phyloP scores from a whole-genome alignment of 2,113 vertebrate genomes.

The Scophthalmus maximus region DNA sequence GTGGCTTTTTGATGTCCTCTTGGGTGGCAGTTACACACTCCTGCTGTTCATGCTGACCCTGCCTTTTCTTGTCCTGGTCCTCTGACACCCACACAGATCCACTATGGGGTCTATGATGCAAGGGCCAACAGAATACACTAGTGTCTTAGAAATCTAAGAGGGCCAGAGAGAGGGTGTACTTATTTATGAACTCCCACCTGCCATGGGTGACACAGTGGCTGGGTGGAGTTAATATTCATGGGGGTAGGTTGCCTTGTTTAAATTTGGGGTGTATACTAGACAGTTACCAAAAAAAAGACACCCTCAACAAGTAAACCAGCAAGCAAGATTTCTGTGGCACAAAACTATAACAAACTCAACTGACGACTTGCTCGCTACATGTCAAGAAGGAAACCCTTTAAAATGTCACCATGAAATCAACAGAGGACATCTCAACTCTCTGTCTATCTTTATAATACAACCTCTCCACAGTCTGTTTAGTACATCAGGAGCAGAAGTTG shows the following conservation, averaged over 20 bases:
- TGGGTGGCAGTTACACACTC: constrained; percentile 1
- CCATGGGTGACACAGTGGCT: too few relatives aligned
- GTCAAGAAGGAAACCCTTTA: too few relatives aligned
- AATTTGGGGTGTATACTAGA: not conserved
- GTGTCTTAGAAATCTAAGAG: constrained; percentile 27
- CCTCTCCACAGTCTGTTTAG: not conserved
- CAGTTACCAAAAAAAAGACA: not conserved
- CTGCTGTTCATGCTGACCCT: constrained; percentile 20
- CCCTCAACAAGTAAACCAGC: not conserved
- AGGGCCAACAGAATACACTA: not conserved
- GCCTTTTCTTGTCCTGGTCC: not conserved
- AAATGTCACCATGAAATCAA: not conserved
- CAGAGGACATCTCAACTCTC: not conserved
- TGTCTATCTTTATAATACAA: not conserved
- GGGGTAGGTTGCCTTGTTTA: not conserved
- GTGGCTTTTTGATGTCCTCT: constrained; percentile 22
- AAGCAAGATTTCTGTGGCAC: not conserved
- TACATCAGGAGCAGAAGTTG: not conserved
- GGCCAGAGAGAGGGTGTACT: not conserved
- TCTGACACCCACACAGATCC: constrained; percentile 14
- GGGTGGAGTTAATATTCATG: not conserved
- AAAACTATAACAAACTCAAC: too few relatives aligned
- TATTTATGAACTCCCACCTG: constrained; percentile 11
- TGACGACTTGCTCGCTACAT: too few relatives aligned
- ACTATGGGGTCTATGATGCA: constrained; percentile 1